A percentile compares a stretch with the other conserved stretches of the same genome.
Conservation (phyloP, 2,797 vertebrate genomes). For the Otolemur crassicaudatus region DNA sequence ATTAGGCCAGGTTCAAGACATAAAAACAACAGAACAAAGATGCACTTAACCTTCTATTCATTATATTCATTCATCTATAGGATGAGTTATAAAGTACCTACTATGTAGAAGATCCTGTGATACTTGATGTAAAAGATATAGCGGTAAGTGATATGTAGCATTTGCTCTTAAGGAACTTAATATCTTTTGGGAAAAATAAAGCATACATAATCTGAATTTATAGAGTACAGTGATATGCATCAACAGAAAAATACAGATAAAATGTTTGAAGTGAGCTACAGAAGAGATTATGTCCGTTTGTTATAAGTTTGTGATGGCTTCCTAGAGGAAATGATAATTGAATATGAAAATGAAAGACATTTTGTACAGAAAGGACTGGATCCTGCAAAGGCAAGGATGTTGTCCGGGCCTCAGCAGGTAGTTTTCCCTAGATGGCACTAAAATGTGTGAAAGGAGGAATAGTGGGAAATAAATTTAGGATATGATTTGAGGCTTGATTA, state of each 20-base stretch:
- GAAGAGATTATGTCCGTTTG: background rate
- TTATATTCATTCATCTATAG: background rate
- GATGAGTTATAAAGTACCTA: background rate
- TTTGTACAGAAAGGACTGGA: background rate
- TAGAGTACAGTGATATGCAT: background rate
- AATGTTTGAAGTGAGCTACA: background rate
- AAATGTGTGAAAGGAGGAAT: background rate
- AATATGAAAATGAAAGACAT: background rate
- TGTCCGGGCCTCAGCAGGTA: background rate
- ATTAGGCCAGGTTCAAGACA: conserved; percentile 1
- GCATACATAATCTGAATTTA: background rate
- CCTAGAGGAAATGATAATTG: background rate
- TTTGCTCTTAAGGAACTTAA: background rate
- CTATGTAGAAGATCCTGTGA: background rate
- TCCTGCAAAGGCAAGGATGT: background rate
- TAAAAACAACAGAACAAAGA: background rate
- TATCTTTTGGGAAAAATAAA: background rate
- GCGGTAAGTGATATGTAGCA: background rate
- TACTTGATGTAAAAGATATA: background rate
- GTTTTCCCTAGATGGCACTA: background rate
- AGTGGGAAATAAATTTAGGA: background rate
- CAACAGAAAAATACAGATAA: conserved; percentile 17
- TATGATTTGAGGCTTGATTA: background rate
- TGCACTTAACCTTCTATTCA: background rate
- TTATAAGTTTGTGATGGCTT: background rate